A percentile compares a stretch with the other conserved stretches of the same genome.
phyloP scores from a whole-genome alignment of 2,113 vertebrate species.

The Calypte anna region DNA sequence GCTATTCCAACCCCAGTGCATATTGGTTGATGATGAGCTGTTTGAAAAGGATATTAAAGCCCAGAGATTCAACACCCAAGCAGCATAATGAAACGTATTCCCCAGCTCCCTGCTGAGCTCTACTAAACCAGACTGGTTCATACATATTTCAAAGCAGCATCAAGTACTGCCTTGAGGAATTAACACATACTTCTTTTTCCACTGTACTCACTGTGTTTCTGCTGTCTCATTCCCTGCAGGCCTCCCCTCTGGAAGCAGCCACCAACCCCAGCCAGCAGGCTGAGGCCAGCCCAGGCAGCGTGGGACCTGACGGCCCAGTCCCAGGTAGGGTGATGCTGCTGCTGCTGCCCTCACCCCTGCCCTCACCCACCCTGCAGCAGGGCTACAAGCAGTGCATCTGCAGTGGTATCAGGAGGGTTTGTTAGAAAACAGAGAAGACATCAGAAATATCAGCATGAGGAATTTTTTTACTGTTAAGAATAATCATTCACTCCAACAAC shows the following conservation, averaged over 20 bases:
- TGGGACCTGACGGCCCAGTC: background rate
- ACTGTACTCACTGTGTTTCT: background rate
- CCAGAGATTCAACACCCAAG: background rate
- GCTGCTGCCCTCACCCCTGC: too few species aligned
- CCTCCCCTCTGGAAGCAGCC: conserved; percentile 7
- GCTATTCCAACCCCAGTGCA: conserved; percentile 10
- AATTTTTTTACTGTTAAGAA: background rate
- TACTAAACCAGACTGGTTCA: background rate
- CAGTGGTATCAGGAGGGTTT: background rate
- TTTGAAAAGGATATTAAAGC: conserved; percentile 36
- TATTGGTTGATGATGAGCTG: background rate
- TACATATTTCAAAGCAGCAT: background rate
- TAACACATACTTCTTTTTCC: background rate
- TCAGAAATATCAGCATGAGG: background rate
- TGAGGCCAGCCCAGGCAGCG: background rate
- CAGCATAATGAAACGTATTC: background rate
- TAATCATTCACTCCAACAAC: background rate
- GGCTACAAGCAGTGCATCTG: fast-evolving
- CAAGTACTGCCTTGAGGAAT: background rate
- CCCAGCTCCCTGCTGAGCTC: background rate
- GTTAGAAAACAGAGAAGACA: background rate
- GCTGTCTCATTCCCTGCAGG: conserved; percentile 24
- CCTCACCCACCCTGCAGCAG: background rate
- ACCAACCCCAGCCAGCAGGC: conserved; percentile 4
- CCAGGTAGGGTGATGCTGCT: conserved; percentile 65